phyloP scores from a whole-genome alignment of 1,140 invertebrate genomes.

The Heliconius melpomene region DNA sequence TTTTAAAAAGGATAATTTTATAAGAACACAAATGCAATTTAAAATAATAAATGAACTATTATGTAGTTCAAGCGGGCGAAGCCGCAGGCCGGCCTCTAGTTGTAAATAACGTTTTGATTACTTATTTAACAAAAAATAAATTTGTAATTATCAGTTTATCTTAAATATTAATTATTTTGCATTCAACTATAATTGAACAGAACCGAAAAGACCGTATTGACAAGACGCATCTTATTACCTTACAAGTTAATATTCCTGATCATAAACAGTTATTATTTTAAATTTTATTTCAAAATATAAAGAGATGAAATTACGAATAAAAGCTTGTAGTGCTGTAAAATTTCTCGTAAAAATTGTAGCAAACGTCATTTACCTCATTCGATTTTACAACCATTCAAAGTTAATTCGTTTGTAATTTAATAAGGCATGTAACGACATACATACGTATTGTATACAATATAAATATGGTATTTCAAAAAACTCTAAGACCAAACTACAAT shows the following conservation, averaged over 20 bases:
- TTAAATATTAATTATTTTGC: too few species aligned
- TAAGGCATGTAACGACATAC: neutral
- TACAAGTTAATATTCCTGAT: neutral
- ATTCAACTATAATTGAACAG: too few species aligned
- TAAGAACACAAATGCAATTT: too few species aligned
- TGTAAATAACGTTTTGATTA: too few species aligned
- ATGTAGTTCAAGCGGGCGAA: too few species aligned
- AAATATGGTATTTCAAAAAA: neutral
- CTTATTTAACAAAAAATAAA: too few species aligned
- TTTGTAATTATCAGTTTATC: too few species aligned
- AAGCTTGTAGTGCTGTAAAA: conserved; percentile 12
- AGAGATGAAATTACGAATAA: conserved; percentile 10
- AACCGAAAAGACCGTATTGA: neutral
- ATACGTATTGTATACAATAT: neutral
- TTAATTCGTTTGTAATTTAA: conserved; percentile 24
- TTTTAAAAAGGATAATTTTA: too few species aligned
- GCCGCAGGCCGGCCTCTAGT: too few species aligned
- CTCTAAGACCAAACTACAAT: too few species aligned
- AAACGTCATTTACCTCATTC: conserved; percentile 18
- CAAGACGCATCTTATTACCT: neutral
- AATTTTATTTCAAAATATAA: conserved; percentile 5
- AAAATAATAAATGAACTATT: too few species aligned
- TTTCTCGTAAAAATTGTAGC: neutral
- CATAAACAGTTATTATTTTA: neutral
- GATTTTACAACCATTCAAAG: conserved; percentile 28